A percentile compares a stretch with the other conserved stretches of the same genome.
phyloP scores from a whole-genome alignment of 2,113 vertebrate species.

The Haliaeetus leucogaster region DNA sequence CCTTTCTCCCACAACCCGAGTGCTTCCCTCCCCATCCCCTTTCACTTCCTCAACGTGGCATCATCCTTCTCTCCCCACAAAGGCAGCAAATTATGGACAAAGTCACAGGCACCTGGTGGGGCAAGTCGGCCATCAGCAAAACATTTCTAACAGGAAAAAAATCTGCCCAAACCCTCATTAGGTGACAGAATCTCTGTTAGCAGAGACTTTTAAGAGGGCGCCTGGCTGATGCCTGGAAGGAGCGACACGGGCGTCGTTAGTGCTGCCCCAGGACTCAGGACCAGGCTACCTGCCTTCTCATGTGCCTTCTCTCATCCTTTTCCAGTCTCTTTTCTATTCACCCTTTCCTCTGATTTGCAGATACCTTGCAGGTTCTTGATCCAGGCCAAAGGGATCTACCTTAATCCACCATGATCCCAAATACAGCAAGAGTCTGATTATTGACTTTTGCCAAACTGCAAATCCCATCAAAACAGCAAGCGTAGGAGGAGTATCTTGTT shows the following conservation, averaged over 20 bases:
- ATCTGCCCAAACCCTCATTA: neutral
- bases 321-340: neutral
- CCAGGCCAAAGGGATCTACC: neutral
- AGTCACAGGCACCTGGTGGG: neutral
- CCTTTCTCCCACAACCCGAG: neutral
- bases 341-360: neutral
- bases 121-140: neutral
- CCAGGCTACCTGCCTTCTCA: neutral
- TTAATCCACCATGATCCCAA: neutral
- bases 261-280: neutral
- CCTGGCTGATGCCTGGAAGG: neutral
- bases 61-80: neutral
- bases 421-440: neutral
- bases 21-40: neutral
- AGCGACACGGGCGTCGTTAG: accelerated
- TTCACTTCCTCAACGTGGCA: neutral
- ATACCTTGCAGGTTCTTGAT: neutral
- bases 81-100: neutral
- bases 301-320: neutral
- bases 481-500: neutral
- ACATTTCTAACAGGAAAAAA: neutral
- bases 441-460: neutral
- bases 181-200: neutral
- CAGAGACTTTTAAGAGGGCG: neutral
- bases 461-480: neutral